phyloP scores from a whole-genome alignment of 2,888 invertebrate genomes.

The Heliconius ethilla region DNA sequence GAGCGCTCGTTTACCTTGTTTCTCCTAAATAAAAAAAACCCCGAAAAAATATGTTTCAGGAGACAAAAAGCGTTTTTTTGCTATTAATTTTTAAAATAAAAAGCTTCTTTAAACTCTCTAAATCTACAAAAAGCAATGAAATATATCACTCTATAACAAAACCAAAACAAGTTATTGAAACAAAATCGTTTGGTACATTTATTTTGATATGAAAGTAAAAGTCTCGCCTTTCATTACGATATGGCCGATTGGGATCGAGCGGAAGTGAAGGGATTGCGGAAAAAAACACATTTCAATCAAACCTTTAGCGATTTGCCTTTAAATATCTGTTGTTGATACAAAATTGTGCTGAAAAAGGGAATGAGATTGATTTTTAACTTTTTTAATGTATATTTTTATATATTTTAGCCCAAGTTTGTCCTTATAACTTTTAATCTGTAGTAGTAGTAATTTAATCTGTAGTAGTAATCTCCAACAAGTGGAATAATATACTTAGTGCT shows the following conservation, averaged over 20 bases:
- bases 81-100: no score
- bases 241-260: constrained; percentile 23
- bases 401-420: background rate
- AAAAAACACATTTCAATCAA: constrained; percentile 27
- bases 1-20: no score
- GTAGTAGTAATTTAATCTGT: no score
- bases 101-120: no score
- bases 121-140: background rate
- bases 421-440: background rate
- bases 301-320: constrained; percentile 21
- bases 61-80: no score
- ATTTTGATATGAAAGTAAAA: constrained; percentile 15
- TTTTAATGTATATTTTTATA: background rate
- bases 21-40: no score
- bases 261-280: constrained; percentile 8
- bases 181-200: constrained; percentile 7
- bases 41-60: no score
- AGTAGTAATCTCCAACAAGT: no score
- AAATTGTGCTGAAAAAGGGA: background rate
- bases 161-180: background rate
- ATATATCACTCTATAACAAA: background rate
- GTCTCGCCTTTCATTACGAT: constrained; percentile 18
- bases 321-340: constrained; percentile 22
- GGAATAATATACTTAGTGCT: no score
- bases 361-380: background rate